Evolutionary conservation across 2,797 vertebrate genomes (phyloP).

Genomic region (Gambelia wislizenii): DNA sequence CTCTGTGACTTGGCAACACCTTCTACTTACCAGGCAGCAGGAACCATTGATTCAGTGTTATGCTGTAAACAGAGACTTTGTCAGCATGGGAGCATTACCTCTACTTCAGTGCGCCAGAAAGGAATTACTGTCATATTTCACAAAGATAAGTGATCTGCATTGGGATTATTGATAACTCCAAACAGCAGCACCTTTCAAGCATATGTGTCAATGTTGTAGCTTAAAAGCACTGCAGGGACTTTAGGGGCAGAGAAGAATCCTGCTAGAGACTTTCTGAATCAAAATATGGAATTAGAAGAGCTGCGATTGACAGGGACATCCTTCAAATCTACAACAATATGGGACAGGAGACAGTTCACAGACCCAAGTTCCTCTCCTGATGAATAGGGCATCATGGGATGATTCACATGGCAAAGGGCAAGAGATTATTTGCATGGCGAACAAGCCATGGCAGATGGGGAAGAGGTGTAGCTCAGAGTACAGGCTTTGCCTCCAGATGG

Average conservation of each 20-base stretch:
- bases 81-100: constrained; percentile 38
- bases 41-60: constrained; percentile 65
- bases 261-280: neutral
- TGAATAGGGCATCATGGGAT: neutral
- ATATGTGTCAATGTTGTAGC: neutral
- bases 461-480: neutral
- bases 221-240: neutral
- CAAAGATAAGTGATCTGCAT: constrained; percentile 19
- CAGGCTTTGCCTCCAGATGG: neutral
- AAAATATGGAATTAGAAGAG: neutral
- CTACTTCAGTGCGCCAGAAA: constrained; percentile 31
- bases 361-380: neutral
- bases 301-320: neutral
- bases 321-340: neutral
- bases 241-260: neutral
- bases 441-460: neutral
- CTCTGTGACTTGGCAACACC: constrained; percentile 43
- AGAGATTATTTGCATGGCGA: neutral
- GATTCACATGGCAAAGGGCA: neutral
- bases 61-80: constrained; percentile 50
- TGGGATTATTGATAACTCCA: constrained; percentile 7
- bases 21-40: constrained; percentile 44
- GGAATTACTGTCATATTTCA: constrained; percentile 24
- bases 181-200: neutral
- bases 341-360: neutral